phyloP scores from a whole-genome alignment of 2,888 invertebrate species.

The Sinohyriopsis cumingii region DNA sequence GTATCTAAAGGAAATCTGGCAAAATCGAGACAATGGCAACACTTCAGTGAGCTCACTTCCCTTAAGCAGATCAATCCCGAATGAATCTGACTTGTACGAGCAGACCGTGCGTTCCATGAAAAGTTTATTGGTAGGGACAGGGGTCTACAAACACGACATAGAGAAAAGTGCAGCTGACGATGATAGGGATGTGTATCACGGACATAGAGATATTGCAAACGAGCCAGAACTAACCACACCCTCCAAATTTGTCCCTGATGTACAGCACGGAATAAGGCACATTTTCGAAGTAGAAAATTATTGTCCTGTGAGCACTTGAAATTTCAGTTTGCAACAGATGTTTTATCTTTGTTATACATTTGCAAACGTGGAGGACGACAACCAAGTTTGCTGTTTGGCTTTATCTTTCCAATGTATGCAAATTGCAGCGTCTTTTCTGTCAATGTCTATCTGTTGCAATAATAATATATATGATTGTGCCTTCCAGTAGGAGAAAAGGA shows the following conservation, averaged over 20 bases:
- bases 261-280: conserved; percentile 61
- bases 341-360: too few species aligned
- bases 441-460: too few species aligned
- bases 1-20: conserved; percentile 41
- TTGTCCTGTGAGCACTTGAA: not conserved
- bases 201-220: conserved; percentile 67
- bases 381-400: too few species aligned
- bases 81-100: conserved; percentile 48
- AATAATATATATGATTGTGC: too few species aligned
- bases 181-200: conserved; percentile 55
- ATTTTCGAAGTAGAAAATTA: conserved; percentile 62
- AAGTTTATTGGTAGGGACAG: conserved; percentile 68
- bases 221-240: conserved; percentile 66
- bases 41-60: conserved; percentile 41
- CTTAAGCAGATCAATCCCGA: conserved; percentile 61
- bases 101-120: conserved; percentile 65
- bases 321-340: conserved; percentile 3
- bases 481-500: too few species aligned
- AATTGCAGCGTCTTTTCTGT: too few species aligned
- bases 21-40: conserved; percentile 37
- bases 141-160: conserved; percentile 65
- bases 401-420: too few species aligned
- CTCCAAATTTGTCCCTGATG: conserved; percentile 59
- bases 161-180: conserved; percentile 30
- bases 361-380: too few species aligned